Base-by-base conservation (phyloP, 2,113 vertebrate genomes). In the Leucoraja erinaceus region DNA sequence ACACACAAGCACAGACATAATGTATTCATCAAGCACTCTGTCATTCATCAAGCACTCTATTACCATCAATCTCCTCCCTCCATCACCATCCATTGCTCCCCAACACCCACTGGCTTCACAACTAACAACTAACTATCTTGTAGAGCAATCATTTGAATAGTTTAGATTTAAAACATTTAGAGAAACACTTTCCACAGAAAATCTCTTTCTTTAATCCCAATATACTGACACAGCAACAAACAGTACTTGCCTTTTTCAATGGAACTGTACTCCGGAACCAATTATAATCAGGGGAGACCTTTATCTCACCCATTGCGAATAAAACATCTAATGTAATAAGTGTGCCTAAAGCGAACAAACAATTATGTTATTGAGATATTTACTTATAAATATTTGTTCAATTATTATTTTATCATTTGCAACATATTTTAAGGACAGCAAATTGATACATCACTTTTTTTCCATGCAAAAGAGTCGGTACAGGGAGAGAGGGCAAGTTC, bases 261-360 rank as follows among this genome's bases (percentile, higher is more conserved):
- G 99, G 98, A 94, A 99, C 98, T 0, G 99, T 98, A 95, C 99
- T 99, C 96, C 99, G 97, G 96, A 99, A 99, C 98, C 98, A 99
- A 96, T 98, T 99, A 93, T 99, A 99, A 95, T 99, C 99, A 77
- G 98, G 99, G 96, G 99, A 99, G 95, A 98, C 96, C 96, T 98
- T 98, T 94, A 99, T 99, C 97, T 99, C 98, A 96, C 98, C 98
- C 99, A 99, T 99, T 96, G 96, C 95, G 94, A 93, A 95, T 93
- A 93, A 94, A 70, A 79, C 92, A 95, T 93, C 25, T 81, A 93
- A 94, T 94, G 93, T 93, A 90, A 47, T 90, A 93, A 94, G 81
- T 94, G 96, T 97, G 94, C 47, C 18, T 70, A 47, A 91, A 68
- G 33, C 31, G 72, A 95, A 95, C 66, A 93, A n/a, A 95, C 88